phyloP scores from a whole-genome alignment of 2,888 invertebrate species.

The Drosophila neotestacea region DNA sequence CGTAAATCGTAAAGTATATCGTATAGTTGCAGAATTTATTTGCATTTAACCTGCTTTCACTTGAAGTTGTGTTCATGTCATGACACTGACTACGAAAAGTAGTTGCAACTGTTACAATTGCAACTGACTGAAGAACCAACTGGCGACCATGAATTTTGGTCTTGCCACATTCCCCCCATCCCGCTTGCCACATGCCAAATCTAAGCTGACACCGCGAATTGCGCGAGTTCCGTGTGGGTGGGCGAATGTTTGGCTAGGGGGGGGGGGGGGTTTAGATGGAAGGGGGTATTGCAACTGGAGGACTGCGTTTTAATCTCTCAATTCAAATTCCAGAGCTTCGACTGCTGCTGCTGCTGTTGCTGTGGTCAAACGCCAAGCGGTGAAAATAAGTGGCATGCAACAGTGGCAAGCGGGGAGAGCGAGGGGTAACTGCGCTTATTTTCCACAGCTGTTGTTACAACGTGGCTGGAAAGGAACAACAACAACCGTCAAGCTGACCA shows the following conservation, averaged over 20 bases:
- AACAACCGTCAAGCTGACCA: constrained; percentile 11
- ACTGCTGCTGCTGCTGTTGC: constrained; percentile 29
- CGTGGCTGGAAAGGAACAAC: neutral
- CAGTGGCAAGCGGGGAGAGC: constrained; percentile 15
- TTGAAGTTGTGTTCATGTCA: constrained; percentile 65
- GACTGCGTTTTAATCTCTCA: constrained; percentile 73
- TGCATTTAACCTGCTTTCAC: constrained; percentile 84
- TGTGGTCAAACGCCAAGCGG: constrained; percentile 45
- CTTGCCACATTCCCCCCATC: neutral
- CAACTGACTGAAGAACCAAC: constrained; percentile 45
- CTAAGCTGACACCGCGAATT: constrained; percentile 20
- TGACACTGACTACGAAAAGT: constrained; percentile 58
- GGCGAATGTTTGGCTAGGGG: constrained; percentile 31
- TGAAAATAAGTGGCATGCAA: constrained; percentile 54
- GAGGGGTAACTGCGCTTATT: constrained; percentile 29
- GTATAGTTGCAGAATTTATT: constrained; percentile 69
- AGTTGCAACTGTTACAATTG: constrained; percentile 52
- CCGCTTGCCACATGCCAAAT: neutral
- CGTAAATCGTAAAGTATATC: constrained; percentile 17
- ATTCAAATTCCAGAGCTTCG: constrained; percentile 63
- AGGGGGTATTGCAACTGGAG: neutral
- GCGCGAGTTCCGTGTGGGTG: constrained; percentile 43
- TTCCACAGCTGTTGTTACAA: constrained; percentile 42
- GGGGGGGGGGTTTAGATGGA: neutral
- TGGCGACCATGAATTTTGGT: constrained; percentile 40